Conservation (phyloP, 2,888 invertebrate genomes). For the Drosophila kambysellisi region DNA sequence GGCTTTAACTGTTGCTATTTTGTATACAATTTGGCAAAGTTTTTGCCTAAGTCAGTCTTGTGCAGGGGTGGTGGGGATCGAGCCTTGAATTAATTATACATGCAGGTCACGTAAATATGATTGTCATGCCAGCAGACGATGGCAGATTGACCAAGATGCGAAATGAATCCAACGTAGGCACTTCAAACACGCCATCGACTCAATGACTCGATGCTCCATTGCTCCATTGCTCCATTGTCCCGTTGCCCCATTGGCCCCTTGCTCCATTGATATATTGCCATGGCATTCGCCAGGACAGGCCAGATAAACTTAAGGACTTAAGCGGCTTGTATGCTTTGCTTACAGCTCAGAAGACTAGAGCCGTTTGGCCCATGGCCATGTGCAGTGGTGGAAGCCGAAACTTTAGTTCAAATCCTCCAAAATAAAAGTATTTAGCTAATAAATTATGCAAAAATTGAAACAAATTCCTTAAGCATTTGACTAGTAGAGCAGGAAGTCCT, state of each 20-base stretch:
- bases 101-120: slow-evolving; percentile 81
- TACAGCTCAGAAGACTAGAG: slow-evolving; percentile 51
- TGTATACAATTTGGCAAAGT: slow-evolving; percentile 71
- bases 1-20: slow-evolving; percentile 46
- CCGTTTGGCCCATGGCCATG: slow-evolving; percentile 16
- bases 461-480: slow-evolving; percentile 75
- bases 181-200: slow-evolving; percentile 59
- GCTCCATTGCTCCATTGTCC: slow-evolving; percentile 1
- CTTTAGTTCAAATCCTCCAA: slow-evolving; percentile 60
- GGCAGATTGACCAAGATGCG: slow-evolving; percentile 58
- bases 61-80: slow-evolving; percentile 21
- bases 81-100: slow-evolving; percentile 76
- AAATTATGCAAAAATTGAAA: slow-evolving; percentile 81
- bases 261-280: slow-evolving; percentile 44
- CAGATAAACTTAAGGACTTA: slow-evolving; percentile 80
- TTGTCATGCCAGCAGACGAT: slow-evolving; percentile 76
- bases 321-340: slow-evolving; percentile 77
- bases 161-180: slow-evolving; percentile 59
- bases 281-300: slow-evolving; percentile 59
- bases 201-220: slow-evolving; percentile 23
- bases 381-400: slow-evolving; percentile 64
- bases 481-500: slow-evolving; percentile 36
- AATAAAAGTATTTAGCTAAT: slow-evolving; percentile 81
- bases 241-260: not conserved
- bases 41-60: slow-evolving; percentile 67